Conservation (phyloP, 2,888 invertebrate genomes). For the Melanargia galathea region DNA sequence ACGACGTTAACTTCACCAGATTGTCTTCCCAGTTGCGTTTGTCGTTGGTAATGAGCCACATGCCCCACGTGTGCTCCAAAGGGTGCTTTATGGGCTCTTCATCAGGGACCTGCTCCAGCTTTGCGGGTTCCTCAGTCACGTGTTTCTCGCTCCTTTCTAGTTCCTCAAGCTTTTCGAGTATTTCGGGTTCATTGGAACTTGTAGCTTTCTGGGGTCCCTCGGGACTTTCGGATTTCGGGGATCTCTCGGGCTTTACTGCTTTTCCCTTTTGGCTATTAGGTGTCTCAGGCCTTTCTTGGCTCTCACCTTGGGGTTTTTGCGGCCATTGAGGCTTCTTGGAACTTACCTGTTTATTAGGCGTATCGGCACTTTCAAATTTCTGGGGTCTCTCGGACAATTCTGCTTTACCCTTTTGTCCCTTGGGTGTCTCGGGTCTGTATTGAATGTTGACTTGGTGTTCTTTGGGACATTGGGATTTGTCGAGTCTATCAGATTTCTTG, state of each 20-base stretch:
- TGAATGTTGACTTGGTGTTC: background rate
- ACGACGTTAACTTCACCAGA: slow-evolving; percentile 92
- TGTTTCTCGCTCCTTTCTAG: background rate
- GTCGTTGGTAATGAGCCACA: slow-evolving; percentile 97
- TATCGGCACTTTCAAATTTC: background rate
- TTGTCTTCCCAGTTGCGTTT: slow-evolving; percentile 94
- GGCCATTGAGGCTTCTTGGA: background rate
- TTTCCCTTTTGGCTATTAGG: background rate
- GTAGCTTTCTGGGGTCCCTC: background rate
- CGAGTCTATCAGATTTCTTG: background rate
- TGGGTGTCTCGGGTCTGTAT: background rate
- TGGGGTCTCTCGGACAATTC: background rate
- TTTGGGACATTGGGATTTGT: background rate
- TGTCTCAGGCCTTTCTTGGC: background rate
- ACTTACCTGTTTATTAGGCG: background rate
- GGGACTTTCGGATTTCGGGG: background rate
- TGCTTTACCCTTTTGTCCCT: background rate
- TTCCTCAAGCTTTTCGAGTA: background rate
- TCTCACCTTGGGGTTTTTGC: background rate
- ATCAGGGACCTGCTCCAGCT: background rate
- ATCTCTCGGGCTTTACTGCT: background rate
- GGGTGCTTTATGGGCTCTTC: slow-evolving; percentile 87
- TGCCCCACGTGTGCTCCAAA: slow-evolving; percentile 93
- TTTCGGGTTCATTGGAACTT: background rate
- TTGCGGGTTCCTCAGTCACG: background rate